These are phyloP conservation scores for Hyposmocoma kahamanoa DNA, from an alignment of 1,140 invertebrate genomes.

Conservation along the genomic window DNA sequence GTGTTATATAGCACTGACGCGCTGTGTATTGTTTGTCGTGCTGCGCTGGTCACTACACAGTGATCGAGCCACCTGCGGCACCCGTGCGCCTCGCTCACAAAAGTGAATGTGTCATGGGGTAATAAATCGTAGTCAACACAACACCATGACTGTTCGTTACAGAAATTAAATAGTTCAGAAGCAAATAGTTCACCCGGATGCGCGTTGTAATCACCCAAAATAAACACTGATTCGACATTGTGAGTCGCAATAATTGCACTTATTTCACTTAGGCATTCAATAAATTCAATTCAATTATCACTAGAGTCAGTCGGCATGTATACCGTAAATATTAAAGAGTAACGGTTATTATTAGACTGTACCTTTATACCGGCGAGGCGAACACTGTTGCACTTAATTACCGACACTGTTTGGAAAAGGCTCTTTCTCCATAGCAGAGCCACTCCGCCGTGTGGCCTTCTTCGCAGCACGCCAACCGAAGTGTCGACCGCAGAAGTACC, in stretches of 20 bases:
- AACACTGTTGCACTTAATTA: conserved; percentile 3
- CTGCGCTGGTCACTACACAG: conserved; percentile 5
- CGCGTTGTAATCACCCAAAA: conserved; percentile 6
- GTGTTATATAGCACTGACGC: neutral
- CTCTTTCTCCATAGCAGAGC: conserved; percentile 6
- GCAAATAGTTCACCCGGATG: conserved; percentile 5
- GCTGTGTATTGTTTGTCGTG: neutral
- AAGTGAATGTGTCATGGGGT: neutral
- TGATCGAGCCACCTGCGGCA: conserved; percentile 1
- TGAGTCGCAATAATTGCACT: conserved; percentile 4
- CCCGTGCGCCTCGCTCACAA: conserved; percentile 5
- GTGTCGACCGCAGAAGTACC: conserved; percentile 7
- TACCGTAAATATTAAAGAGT: conserved; percentile 2
- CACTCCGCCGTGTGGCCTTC: conserved; percentile 5
- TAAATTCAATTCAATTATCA: conserved; percentile 1
- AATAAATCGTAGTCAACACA: conserved; percentile 6
- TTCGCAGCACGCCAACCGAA: neutral
- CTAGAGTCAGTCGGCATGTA: conserved; percentile 4
- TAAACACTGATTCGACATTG: conserved; percentile 3
- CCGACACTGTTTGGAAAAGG: neutral
- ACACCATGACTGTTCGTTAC: neutral
- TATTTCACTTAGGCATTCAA: conserved; percentile 2
- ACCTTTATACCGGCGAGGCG: neutral
- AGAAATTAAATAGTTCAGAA: neutral
- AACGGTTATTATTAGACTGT: neutral